These are phyloP conservation scores for Grus americana DNA, from an alignment of 2,113 vertebrate genomes.

Conservation along the genomic window DNA sequence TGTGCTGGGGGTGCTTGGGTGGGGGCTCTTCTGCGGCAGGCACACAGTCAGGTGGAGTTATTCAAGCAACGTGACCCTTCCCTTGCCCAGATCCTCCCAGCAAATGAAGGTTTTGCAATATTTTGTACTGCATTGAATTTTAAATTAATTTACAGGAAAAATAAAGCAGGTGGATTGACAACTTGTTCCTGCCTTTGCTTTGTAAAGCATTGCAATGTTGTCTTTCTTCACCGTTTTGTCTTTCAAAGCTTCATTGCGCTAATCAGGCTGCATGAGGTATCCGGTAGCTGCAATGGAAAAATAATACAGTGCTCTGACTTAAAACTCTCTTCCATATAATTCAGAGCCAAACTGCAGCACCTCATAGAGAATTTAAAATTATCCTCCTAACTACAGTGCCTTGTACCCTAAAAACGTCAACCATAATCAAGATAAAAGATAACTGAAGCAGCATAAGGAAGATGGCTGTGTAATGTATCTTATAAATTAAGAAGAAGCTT, in stretches of 20 bases:
- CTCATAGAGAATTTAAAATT: conserved; percentile 36
- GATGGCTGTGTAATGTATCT: background rate
- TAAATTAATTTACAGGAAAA: background rate
- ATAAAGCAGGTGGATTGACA: background rate
- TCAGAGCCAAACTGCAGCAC: conserved; percentile 28
- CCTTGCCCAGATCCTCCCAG: background rate
- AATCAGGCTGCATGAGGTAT: background rate
- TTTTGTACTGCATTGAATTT: background rate
- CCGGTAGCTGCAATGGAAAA: background rate
- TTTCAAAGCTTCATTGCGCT: conserved; percentile 4
- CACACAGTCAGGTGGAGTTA: background rate
- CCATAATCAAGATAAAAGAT: conserved; percentile 35
- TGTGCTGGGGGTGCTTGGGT: rapidly evolving
- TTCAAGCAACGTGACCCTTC: background rate
- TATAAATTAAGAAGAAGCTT: conserved; percentile 39
- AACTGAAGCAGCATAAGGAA: background rate
- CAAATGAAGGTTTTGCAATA: background rate
- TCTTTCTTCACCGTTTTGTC: background rate
- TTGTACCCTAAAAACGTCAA: conserved; percentile 35
- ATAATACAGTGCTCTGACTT: background rate
- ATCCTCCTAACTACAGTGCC: background rate
- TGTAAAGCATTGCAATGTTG: background rate
- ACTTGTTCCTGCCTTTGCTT: background rate
- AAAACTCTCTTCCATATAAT: background rate
- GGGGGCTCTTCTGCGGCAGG: background rate